Conservation (phyloP, 2,888 invertebrate genomes). For the Abrostola tripartita region DNA sequence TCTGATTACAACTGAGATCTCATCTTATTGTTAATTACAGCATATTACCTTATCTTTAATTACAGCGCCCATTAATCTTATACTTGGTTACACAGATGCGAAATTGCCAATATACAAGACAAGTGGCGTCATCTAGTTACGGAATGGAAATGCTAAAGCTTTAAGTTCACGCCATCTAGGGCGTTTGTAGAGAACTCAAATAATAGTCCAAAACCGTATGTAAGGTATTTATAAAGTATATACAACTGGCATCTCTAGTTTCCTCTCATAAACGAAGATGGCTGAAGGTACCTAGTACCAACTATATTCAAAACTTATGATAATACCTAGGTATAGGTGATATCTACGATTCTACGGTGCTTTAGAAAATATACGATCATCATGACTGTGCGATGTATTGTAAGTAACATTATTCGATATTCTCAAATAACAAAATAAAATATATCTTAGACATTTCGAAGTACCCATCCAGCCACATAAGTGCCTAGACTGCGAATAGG, state of each 20-base stretch:
- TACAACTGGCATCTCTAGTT: slow-evolving; percentile 50
- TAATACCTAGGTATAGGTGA: no score
- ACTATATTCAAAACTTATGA: no score
- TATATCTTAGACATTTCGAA: neutral
- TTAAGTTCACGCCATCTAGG: slow-evolving; percentile 35
- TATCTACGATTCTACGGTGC: no score
- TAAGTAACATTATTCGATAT: neutral
- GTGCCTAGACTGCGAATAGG: neutral
- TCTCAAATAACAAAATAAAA: neutral
- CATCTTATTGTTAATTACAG: slow-evolving; percentile 8
- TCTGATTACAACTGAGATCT: slow-evolving; percentile 4
- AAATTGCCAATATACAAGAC: slow-evolving; percentile 9
- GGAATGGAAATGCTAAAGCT: neutral
- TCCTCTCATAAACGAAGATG: neutral
- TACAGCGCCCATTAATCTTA: slow-evolving; percentile 17
- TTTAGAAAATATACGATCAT: no score
- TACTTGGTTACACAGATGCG: slow-evolving; percentile 9
- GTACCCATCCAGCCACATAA: neutral
- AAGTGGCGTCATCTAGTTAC: slow-evolving; percentile 44
- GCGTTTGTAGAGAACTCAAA: slow-evolving; percentile 9
- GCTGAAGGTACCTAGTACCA: neutral
- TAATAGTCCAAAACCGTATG: slow-evolving; percentile 16
- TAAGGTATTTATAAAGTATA: slow-evolving; percentile 25
- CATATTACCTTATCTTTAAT: neutral
- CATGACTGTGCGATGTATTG: no score